Base-by-base conservation (phyloP, 2,113 vertebrate species). In the Poicephalus gulielmi region DNA sequence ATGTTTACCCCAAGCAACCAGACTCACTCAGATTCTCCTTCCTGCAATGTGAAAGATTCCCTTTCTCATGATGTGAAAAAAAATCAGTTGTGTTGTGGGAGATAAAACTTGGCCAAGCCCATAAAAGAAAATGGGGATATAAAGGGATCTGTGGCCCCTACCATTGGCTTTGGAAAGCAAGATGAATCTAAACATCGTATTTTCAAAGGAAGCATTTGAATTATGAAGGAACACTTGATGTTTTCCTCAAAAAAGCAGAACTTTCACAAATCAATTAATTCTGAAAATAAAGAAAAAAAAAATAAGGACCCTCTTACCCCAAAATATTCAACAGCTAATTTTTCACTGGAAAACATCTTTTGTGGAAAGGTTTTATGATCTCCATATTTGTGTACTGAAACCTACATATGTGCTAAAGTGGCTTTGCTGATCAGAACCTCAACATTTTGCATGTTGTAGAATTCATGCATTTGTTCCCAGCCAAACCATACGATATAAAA, bases 401-500 rank as follows among this genome's bases (percentile, higher is more conserved):
- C 13, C 46, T 94, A 39, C 25, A 35, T 46, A 53, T 70, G 59
- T 67, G 67, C 39, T 86, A 75, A 60, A 86, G 86, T 62, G 76
- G 68, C 74, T 94, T 89, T 89, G 25, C 74, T 87, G 88, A 83
- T 95, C 11, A 20, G 66, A 35, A 79, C 67, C 62, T 92, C 74
- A 66, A 69, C 12, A 69, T 85, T 85, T 62, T 74, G 28, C 63
- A 52, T 87, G 57, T 80, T 77, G 64, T 57, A 91, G 88, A 85
- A 85, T 79, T 94, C 75, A 86, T 71, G 37, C 19, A 17, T 94
- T 66, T 87, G n/a, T 35, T 85, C 53, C 46, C 20, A 74, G 86
- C 88, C 88, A 96, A 95, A 77, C 86, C 86, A 85, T 93, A 83
- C 31, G 49, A 53, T 96, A 91, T 73, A 94, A 96, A 94, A 95